Evolutionary conservation across 2,888 invertebrate genomes (phyloP).

Genomic region (Apamea crenata): DNA sequence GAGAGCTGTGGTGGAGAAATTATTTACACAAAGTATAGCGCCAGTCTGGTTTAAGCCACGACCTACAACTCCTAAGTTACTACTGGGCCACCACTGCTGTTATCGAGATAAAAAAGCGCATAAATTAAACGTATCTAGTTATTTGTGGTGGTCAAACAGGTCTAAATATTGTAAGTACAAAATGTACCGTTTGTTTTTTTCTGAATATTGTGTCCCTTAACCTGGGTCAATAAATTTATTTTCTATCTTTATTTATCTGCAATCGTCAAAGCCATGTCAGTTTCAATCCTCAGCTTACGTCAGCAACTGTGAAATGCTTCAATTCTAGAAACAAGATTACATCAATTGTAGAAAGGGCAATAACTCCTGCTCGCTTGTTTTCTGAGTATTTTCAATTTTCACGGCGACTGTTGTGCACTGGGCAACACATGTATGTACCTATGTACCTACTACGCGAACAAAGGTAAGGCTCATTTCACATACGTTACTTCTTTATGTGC

Average conservation of each 20-base stretch:
- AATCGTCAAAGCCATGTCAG: neutral
- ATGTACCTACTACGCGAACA: neutral
- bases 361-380: slow-evolving; percentile 11
- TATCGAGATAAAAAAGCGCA: too few species aligned
- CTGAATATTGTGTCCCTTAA: too few species aligned
- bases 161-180: too few species aligned
- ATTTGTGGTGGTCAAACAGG: too few species aligned
- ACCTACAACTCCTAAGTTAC: too few species aligned
- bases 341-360: slow-evolving; percentile 8
- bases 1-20: too few species aligned
- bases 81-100: too few species aligned
- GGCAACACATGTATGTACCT: neutral
- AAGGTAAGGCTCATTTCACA: neutral
- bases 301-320: neutral
- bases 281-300: neutral
- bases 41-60: too few species aligned
- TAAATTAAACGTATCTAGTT: too few species aligned
- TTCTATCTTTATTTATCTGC: neutral
- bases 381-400: slow-evolving; percentile 17
- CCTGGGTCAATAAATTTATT: too few species aligned
- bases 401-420: neutral
- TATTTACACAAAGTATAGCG: too few species aligned
- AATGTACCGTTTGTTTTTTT: too few species aligned
- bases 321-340: neutral
- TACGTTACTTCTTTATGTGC: neutral